A percentile compares a stretch with the other conserved stretches of the same genome.
These are phyloP conservation scores for Clitarchus hookeri DNA, from an alignment of 2,888 invertebrate genomes.

Conservation along the genomic window DNA sequence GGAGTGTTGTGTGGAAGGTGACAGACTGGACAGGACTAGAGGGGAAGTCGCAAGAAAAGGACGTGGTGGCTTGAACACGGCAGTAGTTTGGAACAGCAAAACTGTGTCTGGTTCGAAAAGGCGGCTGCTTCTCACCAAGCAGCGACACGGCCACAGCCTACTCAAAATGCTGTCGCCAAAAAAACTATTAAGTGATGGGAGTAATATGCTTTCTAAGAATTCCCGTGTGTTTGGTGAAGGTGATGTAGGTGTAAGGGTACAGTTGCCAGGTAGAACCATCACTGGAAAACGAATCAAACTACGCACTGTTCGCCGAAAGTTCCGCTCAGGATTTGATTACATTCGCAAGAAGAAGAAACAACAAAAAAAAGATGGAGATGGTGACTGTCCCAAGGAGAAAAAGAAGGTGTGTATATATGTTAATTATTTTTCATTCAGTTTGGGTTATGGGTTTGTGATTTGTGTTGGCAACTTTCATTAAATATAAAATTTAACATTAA, in stretches of 20 bases:
- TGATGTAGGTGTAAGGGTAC: not conserved
- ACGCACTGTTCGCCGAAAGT: conserved; percentile 71
- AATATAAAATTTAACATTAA: too few relatives aligned
- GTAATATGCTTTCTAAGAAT: not conserved
- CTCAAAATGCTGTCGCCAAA: conserved; percentile 48
- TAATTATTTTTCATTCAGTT: too few relatives aligned
- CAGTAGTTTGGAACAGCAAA: conserved; percentile 53
- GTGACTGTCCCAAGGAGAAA: conserved; percentile 34
- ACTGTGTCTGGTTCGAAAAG: conserved; percentile 53
- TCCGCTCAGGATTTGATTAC: conserved; percentile 86
- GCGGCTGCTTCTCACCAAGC: conserved; percentile 48
- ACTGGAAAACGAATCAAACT: conserved; percentile 62
- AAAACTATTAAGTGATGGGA: conserved; percentile 40
- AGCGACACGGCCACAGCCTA: conserved; percentile 43
- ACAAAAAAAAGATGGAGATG: conserved; percentile 60
- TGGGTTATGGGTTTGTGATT: too few relatives aligned
- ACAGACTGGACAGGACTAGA: conserved; percentile 46
- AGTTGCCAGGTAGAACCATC: conserved; percentile 12
- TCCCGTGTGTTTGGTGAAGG: not conserved
- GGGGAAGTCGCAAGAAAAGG: conserved; percentile 36
- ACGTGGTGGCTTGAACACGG: conserved; percentile 51
- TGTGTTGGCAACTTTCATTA: too few relatives aligned
- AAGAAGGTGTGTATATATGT: conserved; percentile 35
- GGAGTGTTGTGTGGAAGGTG: conserved; percentile 27
- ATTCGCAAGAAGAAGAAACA: conserved; percentile 86